Evolutionary conservation across 2,888 invertebrate species (phyloP), one percentile per base, ranked within the genome.

Genomic region (Archaeoteleia sp.): DNA sequence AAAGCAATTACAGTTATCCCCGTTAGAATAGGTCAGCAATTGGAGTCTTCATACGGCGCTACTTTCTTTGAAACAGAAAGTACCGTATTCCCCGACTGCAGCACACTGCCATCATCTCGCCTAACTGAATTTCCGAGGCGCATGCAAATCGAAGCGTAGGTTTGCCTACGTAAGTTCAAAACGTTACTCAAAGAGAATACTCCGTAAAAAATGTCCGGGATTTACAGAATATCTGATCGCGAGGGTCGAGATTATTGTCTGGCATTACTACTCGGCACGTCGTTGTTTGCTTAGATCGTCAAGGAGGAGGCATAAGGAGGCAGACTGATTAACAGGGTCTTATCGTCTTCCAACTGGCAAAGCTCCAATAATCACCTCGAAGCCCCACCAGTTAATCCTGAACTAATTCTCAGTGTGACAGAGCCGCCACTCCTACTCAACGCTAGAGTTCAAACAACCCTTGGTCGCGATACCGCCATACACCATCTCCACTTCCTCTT

Each of bases 281-380:
- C 25, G 40, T 40, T 40, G 40, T 40, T 55, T 37, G 55, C 55
- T 10, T 34, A 43, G 43, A 54, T 48, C 58, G 14, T 48, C 23
- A 48, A 42, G 39, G 51, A 48, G 27, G 35, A 37, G 37, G 13
- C 32, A 23, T 54, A 68, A 65, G 60, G 62, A 72, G 51, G 62
- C 72, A 70, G 72, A 57, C 78, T 77, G 80, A 81, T 81, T 80
- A 80, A 78, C 80, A 79, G 73, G 74, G 78, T 79, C 79, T 82
- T 79, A 79, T 82, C 80, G 78, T 80, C 74, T 78, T 77, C 74
- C 79, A 76, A 79, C 79, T 78, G 79, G 80, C 79, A 79, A 82
- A 81, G 78, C 79, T 81, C 76, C 78, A 78, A 79, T 81, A 82
- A 82, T 82, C 81, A 77, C 78, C 77, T 75, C 67, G 78, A 82